These are phyloP conservation scores for Caiman crocodilus DNA, from an alignment of 2,797 vertebrate genomes.

Conservation along the genomic window DNA sequence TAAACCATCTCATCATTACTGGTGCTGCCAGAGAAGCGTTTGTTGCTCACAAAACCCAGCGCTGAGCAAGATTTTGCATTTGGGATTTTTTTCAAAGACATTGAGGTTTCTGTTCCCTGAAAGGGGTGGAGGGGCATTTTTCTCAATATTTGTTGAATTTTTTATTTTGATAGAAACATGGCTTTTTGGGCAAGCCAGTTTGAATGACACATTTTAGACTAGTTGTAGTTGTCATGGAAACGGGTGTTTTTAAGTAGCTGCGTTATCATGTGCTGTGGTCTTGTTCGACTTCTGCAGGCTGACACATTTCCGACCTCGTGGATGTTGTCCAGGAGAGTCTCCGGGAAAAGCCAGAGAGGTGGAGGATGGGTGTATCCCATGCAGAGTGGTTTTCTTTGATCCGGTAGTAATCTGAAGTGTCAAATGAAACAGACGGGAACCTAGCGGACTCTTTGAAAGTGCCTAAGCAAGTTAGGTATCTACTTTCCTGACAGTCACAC, in stretches of 20 bases:
- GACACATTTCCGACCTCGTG: background rate
- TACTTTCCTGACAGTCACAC: background rate
- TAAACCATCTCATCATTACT: background rate
- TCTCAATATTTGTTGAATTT: too few relatives aligned
- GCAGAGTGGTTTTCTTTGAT: background rate
- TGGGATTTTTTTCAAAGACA: background rate
- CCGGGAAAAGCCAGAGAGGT: background rate
- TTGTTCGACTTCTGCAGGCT: background rate
- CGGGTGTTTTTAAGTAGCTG: background rate
- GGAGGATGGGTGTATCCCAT: background rate
- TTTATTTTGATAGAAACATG: background rate
- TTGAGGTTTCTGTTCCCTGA: background rate
- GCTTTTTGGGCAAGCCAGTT: background rate
- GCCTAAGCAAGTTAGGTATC: background rate
- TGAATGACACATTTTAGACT: background rate
- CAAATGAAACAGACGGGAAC: background rate
- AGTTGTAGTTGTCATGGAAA: background rate
- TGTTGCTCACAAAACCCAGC: background rate
- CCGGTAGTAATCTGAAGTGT: background rate
- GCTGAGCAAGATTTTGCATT: background rate
- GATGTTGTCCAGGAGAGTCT: background rate
- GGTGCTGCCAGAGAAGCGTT: background rate
- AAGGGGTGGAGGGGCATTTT: too few relatives aligned
- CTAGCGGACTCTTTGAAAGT: background rate
- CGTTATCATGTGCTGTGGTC: background rate